Conservation (phyloP, 1,140 invertebrate genomes). For the Cardiocondyla obscurior region DNA sequence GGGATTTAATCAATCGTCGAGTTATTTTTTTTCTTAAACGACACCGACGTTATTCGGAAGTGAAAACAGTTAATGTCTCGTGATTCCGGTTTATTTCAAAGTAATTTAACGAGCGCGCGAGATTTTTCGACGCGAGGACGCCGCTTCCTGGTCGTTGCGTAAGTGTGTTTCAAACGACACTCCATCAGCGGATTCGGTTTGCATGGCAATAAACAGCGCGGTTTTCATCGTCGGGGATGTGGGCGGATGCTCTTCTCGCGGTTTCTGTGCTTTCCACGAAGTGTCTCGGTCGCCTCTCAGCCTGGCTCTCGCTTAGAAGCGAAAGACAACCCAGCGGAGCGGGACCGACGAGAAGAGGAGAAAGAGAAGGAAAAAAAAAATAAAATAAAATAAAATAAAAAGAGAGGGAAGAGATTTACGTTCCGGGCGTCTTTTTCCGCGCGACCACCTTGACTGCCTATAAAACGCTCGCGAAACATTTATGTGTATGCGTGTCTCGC, state of each 20-base stretch:
- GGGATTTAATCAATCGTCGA: neutral
- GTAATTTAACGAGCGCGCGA: neutral
- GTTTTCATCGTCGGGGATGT: slow-evolving; percentile 35
- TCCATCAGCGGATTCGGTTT: slow-evolving; percentile 1
- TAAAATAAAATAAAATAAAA: too few species aligned
- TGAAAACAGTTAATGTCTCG: neutral
- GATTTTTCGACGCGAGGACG: neutral
- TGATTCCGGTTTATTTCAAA: neutral
- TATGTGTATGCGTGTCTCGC: slow-evolving; percentile 50
- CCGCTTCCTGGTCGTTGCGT: slow-evolving; percentile 33
- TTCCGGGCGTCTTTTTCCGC: slow-evolving; percentile 60
- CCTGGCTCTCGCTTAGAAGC: neutral
- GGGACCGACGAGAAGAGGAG: neutral
- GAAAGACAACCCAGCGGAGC: slow-evolving; percentile 1
- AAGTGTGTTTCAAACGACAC: slow-evolving; percentile 30
- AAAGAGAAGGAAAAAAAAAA: neutral
- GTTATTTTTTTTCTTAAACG: neutral
- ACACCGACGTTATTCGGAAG: neutral
- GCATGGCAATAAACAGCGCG: slow-evolving; percentile 33
- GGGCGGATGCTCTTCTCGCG: slow-evolving; percentile 29
- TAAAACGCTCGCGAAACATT: slow-evolving; percentile 64
- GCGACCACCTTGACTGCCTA: slow-evolving; percentile 66
- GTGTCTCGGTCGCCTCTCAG: slow-evolving; percentile 2
- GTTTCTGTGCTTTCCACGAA: slow-evolving; percentile 67
- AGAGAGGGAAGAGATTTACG: slow-evolving; percentile 65